Evolutionary conservation across 2,113 vertebrate species (phyloP).

Genomic region (Falcunculus frontatus): DNA sequence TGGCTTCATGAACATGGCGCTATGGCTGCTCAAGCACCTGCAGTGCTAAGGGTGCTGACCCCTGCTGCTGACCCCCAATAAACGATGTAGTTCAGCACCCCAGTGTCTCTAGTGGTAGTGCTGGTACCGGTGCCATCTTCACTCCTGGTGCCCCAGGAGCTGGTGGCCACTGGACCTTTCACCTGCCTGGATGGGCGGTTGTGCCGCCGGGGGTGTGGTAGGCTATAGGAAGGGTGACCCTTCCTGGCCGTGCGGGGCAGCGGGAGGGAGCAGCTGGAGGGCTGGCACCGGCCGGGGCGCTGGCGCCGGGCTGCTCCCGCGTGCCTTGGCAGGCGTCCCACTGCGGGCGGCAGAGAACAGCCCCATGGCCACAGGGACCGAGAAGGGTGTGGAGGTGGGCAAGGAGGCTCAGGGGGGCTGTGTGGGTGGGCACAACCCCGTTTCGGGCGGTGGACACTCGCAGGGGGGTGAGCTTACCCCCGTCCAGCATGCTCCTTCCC

Average conservation of each 20-base stretch:
- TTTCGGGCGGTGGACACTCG: accelerated
- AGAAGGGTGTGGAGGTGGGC: background rate
- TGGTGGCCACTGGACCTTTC: too few relatives aligned
- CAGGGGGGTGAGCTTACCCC: background rate
- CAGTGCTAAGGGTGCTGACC: conserved; percentile 11
- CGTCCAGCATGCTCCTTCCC: accelerated
- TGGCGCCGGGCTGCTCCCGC: background rate
- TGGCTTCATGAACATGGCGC: conserved; percentile 86
- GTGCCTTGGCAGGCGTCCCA: background rate
- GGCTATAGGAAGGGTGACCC: accelerated
- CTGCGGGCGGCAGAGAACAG: background rate
- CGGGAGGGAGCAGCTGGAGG: background rate
- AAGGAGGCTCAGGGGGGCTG: accelerated
- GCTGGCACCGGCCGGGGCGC: background rate
- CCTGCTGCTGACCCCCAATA: background rate
- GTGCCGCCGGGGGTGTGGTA: accelerated
- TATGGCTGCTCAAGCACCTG: conserved; percentile 87
- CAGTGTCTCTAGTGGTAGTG: background rate
- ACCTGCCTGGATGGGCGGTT: accelerated
- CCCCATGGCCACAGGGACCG: background rate
- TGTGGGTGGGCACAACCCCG: background rate
- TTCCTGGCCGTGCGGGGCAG: accelerated
- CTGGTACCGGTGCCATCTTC: accelerated
- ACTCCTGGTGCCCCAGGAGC: accelerated
- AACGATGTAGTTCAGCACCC: background rate